Evolutionary conservation across 2,113 vertebrate genomes (phyloP).

Genomic region (Heliornis fulica): DNA sequence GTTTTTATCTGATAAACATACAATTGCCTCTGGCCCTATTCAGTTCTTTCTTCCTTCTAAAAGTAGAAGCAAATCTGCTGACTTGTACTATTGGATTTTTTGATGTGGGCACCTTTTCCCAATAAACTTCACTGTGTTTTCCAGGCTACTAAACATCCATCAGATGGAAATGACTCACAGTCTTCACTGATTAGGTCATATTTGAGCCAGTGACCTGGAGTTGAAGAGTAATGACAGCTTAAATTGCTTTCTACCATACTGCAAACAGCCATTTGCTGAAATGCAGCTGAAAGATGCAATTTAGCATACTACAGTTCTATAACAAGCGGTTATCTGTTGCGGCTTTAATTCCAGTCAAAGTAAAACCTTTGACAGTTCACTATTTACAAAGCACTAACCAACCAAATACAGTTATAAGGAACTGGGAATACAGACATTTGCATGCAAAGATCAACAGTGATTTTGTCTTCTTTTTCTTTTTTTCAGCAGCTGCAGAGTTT

Average conservation of each 20-base stretch:
- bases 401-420: background rate
- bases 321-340: slow-evolving; percentile 6
- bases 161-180: slow-evolving; percentile 35
- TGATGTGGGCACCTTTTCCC: slow-evolving; percentile 8
- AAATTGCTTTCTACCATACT: slow-evolving; percentile 4
- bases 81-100: slow-evolving; percentile 33
- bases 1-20: background rate
- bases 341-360: background rate
- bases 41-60: background rate
- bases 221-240: slow-evolving; percentile 20
- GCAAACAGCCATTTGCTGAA: background rate
- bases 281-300: background rate
- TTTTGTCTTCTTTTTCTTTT: slow-evolving; percentile 21
- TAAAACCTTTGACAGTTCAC: background rate
- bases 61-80: background rate
- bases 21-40: background rate
- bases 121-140: slow-evolving; percentile 5
- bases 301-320: background rate
- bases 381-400: background rate
- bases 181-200: slow-evolving; percentile 46
- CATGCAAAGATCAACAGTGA: slow-evolving; percentile 32
- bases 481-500: slow-evolving; percentile 34
- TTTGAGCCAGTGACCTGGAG: slow-evolving; percentile 38
- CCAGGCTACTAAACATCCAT: slow-evolving; percentile 28
- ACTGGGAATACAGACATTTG: background rate